Base-by-base conservation (phyloP, 2,113 vertebrate species). In the Xiphias gladius region DNA sequence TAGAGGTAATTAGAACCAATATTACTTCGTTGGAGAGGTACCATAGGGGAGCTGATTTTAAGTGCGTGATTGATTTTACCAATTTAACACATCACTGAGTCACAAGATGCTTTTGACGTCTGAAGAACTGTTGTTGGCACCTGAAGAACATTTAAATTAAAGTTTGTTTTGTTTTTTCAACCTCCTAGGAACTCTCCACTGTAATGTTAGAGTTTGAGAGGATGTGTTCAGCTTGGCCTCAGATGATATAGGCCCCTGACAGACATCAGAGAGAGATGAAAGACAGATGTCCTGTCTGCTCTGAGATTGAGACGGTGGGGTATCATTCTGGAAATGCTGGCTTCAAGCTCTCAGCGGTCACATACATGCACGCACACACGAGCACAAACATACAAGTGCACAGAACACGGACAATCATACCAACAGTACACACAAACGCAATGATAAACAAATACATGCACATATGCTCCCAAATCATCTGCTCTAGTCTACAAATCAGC, bases 221-320 rank as follows among this genome's bases (percentile, higher is more conserved):
- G 67, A 76, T 77, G 84, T 71, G 72, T 67, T 66, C 62, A 54
- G 74, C 66, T 46, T 37, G 41, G 75, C 73, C 84, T 84, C 78
- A 59, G 76, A 87, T 84, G 92, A 85, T 90, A 62, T 77, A 82
- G 89, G 72, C 80, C 80, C 69, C 80, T 83, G 79, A 92, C 88
- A 89, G 80, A 92, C 88, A 86, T 90, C 86, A 87, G 76, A 89
- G 79, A 26, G 63, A 91, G 88, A 94, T 93, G 89, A 94, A 95
- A 93, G 89, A 37, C 43, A 32, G 59, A 26, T 12, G 62, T 73
- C 72, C 70, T 68, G 70, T 76, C 76, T 61, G 75, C 81, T 86
- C 64, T 26, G 76, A 73, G 89, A 80, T 76, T 67, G 80, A 79
- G 69, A 59, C 48, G 24, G 63, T 16, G 16, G 79, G 79, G 59